These are phyloP conservation scores for Phlogophora meticulosa DNA, from an alignment of 2,888 invertebrate species.

Conservation along the genomic window DNA sequence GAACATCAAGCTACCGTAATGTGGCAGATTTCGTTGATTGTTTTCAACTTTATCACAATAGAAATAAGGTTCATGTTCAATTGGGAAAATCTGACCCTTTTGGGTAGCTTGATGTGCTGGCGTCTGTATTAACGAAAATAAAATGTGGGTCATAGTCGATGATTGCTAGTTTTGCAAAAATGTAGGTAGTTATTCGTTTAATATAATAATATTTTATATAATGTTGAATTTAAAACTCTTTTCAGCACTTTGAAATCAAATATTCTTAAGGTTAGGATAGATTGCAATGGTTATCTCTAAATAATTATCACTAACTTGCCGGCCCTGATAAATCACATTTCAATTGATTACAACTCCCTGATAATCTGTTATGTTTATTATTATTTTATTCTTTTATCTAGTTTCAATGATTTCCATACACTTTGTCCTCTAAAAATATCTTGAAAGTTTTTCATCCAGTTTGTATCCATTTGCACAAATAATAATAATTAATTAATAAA, in stretches of 20 bases:
- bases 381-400: conserved; percentile 11
- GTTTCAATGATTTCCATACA: background rate
- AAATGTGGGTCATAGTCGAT: background rate
- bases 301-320: conserved; percentile 22
- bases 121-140: too few relatives aligned
- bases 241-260: background rate
- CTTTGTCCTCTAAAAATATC: background rate
- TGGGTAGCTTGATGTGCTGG: too few relatives aligned
- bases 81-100: too few relatives aligned
- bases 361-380: conserved; percentile 28
- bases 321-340: conserved; percentile 31
- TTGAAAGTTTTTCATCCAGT: background rate
- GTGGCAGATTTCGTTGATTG: too few relatives aligned
- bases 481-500: background rate
- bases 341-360: conserved; percentile 17
- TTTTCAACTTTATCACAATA: too few relatives aligned
- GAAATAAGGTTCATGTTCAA: too few relatives aligned
- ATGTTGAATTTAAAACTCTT: background rate
- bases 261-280: conserved; percentile 6
- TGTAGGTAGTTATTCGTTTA: conserved; percentile 8
- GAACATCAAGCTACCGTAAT: too few relatives aligned
- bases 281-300: conserved; percentile 13
- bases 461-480: background rate
- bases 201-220: too few relatives aligned
- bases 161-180: background rate